Percentiles rank a stretch among this genome's conserved stretches.
Evolutionary conservation across 2,888 invertebrate species (phyloP).

Genomic region (Epirrhoe tristata): DNA sequence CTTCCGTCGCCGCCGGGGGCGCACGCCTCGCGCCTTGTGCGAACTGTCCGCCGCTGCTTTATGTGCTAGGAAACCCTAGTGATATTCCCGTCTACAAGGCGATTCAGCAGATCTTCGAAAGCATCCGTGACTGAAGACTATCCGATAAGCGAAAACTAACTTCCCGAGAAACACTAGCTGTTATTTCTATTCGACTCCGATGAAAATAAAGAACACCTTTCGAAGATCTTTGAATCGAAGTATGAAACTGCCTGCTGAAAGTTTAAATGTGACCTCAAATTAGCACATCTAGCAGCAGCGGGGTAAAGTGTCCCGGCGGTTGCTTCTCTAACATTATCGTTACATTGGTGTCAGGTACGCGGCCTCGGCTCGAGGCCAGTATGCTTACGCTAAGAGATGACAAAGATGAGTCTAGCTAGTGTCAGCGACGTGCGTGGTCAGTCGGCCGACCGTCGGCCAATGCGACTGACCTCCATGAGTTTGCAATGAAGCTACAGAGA

Average conservation of each 20-base stretch:
- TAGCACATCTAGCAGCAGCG: conserved; percentile 4
- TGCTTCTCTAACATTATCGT: conserved; percentile 56
- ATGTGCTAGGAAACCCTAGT: neutral
- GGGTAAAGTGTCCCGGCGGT: conserved; percentile 16
- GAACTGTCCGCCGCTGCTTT: conserved; percentile 43
- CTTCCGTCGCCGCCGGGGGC: conserved; percentile 35
- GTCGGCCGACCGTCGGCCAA: conserved; percentile 36
- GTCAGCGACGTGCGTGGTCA: conserved; percentile 49
- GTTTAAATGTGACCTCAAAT: neutral
- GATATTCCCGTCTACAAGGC: neutral
- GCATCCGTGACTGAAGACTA: too few species aligned
- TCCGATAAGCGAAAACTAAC: too few species aligned
- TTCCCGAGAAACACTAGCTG: too few species aligned
- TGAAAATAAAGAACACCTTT: too few species aligned
- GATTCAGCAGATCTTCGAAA: too few species aligned
- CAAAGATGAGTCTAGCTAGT: conserved; percentile 72
- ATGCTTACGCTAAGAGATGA: conserved; percentile 69
- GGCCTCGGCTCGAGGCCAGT: conserved; percentile 69
- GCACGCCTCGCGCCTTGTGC: conserved; percentile 54
- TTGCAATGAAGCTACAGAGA: conserved; percentile 80
- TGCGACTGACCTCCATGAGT: conserved; percentile 66
- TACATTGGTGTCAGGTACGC: conserved; percentile 81
- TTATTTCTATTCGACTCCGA: too few species aligned
- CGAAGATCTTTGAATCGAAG: too few species aligned
- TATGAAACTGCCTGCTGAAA: too few species aligned